Evolutionary conservation across 1,140 invertebrate species (phyloP), one percentile per base, ranked within the genome.

Genomic region (Neodiprion lecontei): DNA sequence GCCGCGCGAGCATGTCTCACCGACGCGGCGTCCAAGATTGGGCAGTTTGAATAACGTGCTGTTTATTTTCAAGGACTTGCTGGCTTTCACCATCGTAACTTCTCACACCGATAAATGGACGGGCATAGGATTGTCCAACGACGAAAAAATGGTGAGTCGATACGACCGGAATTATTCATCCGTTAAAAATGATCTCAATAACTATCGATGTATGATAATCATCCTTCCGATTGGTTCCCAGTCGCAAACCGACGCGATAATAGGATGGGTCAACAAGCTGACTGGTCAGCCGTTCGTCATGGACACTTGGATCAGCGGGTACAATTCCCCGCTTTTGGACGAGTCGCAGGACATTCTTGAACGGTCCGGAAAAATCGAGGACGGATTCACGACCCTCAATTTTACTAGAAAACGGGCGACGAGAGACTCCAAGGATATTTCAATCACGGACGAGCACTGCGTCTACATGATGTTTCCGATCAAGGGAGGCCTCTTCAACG

Each of bases 41-140:
- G 48, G 40, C 12, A 71, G 49, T 21, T 48, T 23, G 5, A 40
- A 40, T 40, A 40, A 72, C 68, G 12, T 69, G 12, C 47, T 11
- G 17, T 7, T n/a, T 66, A 71, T 67, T 73, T 73, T 79, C 9
- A 91, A 91, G 80, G 96, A 98, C 83, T 91, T 93, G 28, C 93
- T 99, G 69, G 90, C 91, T 40, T 99, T 99, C 87, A 95, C 93
- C 3, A 93, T 99, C n/a, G 91, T 92, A 17, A 97, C 96, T 0
- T 93, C 91, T 11, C 90, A 96, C 76, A 92, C 91, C 0, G 92
- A 96, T 75, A 91, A 91, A 12, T 99, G 98, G 98, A 98, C 97
- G 3, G 98, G 97, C 3, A 96, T 99, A 77, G 97, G 94, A 12
- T 98, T 99, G 86, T 97, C 96, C 48, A 90, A 96, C 72, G 93